Evolutionary conservation across 2,113 vertebrate genomes (phyloP), one percentile per base, ranked within the genome.

Genomic region (Jaculus jaculus): DNA sequence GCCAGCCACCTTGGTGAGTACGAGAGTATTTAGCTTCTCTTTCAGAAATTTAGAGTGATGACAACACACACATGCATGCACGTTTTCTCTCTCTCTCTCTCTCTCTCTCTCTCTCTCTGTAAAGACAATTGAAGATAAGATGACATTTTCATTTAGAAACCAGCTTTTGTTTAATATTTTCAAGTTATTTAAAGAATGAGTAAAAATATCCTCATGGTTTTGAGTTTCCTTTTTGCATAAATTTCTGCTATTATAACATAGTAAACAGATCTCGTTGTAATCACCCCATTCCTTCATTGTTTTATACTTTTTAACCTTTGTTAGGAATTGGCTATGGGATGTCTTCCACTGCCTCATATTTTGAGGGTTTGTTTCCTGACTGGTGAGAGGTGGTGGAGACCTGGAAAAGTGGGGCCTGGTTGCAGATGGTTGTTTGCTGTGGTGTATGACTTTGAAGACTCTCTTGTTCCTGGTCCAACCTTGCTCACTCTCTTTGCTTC

Each of bases 41-140:
- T 96, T 89, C 51, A 92, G 81, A 96, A 95, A 92, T 86, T 60
- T 58, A 94, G 65, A 93, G 66, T 89, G 89, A 91, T 91, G 84
- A 94, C 42, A 94, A 92, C 92, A 71, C 73, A 90, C 39, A 83
- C n/a, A n/a, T n/a, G n/a, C n/a, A n/a, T n/a, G n/a, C n/a, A n/a
- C n/a, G n/a, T n/a, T n/a, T n/a, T n/a, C n/a, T n/a, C n/a, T n/a
- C n/a, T n/a, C n/a, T n/a, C n/a, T n/a, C n/a, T n/a, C n/a, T n/a
- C n/a, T n/a, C n/a, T n/a, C n/a, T n/a, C n/a, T n/a, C n/a, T n/a
- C n/a, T n/a, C n/a, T n/a, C n/a, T n/a, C 73, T 42, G 30, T 71
- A 96, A 94, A 90, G 10, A 93, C 65, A 96, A 72, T 37, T 26
- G 8, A 90, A 47, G 81, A 77, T 54, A 90, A 47, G 81, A 77